These are phyloP conservation scores for Meta bourneti DNA, from an alignment of 2,888 invertebrate genomes.

Conservation along the genomic window DNA sequence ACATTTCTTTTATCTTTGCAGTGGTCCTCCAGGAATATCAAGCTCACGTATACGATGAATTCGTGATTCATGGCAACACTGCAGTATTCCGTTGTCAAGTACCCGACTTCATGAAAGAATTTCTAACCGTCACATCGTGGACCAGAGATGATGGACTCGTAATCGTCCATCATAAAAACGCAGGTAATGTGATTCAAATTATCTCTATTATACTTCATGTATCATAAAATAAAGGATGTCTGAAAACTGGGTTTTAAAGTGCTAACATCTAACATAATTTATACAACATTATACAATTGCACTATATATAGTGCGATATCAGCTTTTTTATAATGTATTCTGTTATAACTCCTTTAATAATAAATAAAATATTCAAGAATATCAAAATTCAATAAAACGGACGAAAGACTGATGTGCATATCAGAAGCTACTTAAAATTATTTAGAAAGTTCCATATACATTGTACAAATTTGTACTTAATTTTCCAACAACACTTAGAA, in stretches of 20 bases:
- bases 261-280: too few relatives aligned
- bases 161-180: conserved; percentile 71
- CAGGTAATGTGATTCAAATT: conserved; percentile 40
- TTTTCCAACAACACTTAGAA: too few relatives aligned
- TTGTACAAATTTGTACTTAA: too few relatives aligned
- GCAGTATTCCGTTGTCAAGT: conserved; percentile 75
- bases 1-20: conserved; percentile 20
- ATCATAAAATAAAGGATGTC: not conserved
- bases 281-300: too few relatives aligned
- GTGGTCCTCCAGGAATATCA: conserved; percentile 75
- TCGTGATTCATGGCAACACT: conserved; percentile 75
- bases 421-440: too few relatives aligned
- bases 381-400: too few relatives aligned
- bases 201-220: not conserved
- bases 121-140: conserved; percentile 70
- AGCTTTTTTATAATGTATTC: too few relatives aligned
- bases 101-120: conserved; percentile 74
- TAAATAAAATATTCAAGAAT: too few relatives aligned
- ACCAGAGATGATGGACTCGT: conserved; percentile 74
- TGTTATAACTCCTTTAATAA: too few relatives aligned
- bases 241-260: not conserved
- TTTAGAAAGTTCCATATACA: too few relatives aligned
- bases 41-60: conserved; percentile 75
- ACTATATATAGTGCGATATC: too few relatives aligned
- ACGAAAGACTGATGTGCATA: too few relatives aligned